Percentiles rank a stretch among this genome's conserved stretches.
phyloP scores from a whole-genome alignment of 2,888 invertebrate genomes.

The Drosophila tanythrix region DNA sequence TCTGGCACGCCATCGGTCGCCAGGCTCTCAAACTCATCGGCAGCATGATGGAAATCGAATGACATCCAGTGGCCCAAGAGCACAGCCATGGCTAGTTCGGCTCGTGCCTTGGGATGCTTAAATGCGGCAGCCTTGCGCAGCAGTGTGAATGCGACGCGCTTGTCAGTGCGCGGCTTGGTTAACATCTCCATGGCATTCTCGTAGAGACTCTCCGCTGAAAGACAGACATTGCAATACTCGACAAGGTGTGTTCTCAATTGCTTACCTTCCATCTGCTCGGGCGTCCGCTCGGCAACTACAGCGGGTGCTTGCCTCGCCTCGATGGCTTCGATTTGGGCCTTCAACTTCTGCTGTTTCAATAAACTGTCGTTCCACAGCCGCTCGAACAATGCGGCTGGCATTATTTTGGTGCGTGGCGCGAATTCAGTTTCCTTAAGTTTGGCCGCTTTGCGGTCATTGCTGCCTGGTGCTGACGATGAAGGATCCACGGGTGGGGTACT shows the following conservation, averaged over 20 bases:
- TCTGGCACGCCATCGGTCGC: slow-evolving; percentile 92
- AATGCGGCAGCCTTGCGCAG: slow-evolving; percentile 92
- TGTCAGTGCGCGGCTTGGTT: slow-evolving; percentile 90
- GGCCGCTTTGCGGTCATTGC: slow-evolving; percentile 62
- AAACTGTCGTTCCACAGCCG: slow-evolving; percentile 74
- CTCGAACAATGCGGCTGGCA: slow-evolving; percentile 73
- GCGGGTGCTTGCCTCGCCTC: slow-evolving; percentile 50
- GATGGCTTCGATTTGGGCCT: slow-evolving; percentile 73
- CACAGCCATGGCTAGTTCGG: slow-evolving; percentile 94
- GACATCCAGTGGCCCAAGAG: slow-evolving; percentile 92
- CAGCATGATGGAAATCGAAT: slow-evolving; percentile 91
- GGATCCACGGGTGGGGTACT: slow-evolving; percentile 14
- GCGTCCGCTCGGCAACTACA: slow-evolving; percentile 81
- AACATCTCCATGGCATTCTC: slow-evolving; percentile 89
- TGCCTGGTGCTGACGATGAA: slow-evolving; percentile 41
- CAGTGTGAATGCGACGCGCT: slow-evolving; percentile 90
- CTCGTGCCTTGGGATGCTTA: slow-evolving; percentile 92
- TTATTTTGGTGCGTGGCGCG: slow-evolving; percentile 61
- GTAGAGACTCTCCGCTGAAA: slow-evolving; percentile 90
- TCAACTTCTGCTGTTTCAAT: slow-evolving; percentile 72
- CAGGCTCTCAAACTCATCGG: slow-evolving; percentile 90
- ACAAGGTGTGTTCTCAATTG: not conserved
- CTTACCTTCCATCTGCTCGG: slow-evolving; percentile 88
- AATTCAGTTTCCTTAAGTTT: slow-evolving; percentile 64
- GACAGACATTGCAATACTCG: not conserved